Percentiles rank a stretch among this genome's conserved stretches.
Evolutionary conservation across 2,888 invertebrate species (phyloP).

Genomic region (Polymixis lichenea): DNA sequence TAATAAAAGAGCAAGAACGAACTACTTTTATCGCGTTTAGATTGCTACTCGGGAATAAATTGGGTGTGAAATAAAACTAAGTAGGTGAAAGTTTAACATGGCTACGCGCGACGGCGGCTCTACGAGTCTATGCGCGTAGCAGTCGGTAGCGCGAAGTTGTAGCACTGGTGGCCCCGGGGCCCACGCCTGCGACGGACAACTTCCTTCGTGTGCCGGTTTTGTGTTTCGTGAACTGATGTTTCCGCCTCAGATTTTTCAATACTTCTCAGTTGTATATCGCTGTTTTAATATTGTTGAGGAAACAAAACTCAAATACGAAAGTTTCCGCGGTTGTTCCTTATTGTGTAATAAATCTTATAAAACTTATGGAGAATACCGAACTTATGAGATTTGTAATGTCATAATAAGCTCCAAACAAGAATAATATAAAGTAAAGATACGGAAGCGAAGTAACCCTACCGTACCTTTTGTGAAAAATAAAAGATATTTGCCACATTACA

Average conservation of each 20-base stretch:
- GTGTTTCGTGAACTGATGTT: constrained; percentile 74
- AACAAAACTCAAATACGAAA: constrained; percentile 73
- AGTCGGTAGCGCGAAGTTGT: constrained; percentile 66
- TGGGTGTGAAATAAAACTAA: constrained; percentile 85
- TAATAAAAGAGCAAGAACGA: constrained; percentile 71
- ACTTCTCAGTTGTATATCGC: constrained; percentile 74
- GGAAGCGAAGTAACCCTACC: constrained; percentile 14
- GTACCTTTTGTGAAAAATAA: constrained; percentile 39
- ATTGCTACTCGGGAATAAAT: constrained; percentile 77
- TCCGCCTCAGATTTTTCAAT: constrained; percentile 77
- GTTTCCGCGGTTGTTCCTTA: constrained; percentile 69
- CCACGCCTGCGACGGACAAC: constrained; percentile 70
- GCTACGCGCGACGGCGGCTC: constrained; percentile 50
- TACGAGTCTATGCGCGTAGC: constrained; percentile 58
- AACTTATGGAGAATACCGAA: constrained; percentile 61
- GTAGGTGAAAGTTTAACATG: constrained; percentile 81
- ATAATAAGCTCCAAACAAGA: constrained; percentile 52
- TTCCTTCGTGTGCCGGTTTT: constrained; percentile 75
- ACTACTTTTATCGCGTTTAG: constrained; percentile 77
- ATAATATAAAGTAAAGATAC: constrained; percentile 55
- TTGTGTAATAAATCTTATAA: constrained; percentile 74
- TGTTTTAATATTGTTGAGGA: constrained; percentile 73
- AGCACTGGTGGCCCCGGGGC: constrained; percentile 37
- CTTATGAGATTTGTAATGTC: constrained; percentile 63
- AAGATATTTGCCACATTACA: constrained; percentile 37